Evolutionary conservation across 2,888 invertebrate species (phyloP), one percentile per base, ranked within the genome.

Genomic region (Polietes domitor): DNA sequence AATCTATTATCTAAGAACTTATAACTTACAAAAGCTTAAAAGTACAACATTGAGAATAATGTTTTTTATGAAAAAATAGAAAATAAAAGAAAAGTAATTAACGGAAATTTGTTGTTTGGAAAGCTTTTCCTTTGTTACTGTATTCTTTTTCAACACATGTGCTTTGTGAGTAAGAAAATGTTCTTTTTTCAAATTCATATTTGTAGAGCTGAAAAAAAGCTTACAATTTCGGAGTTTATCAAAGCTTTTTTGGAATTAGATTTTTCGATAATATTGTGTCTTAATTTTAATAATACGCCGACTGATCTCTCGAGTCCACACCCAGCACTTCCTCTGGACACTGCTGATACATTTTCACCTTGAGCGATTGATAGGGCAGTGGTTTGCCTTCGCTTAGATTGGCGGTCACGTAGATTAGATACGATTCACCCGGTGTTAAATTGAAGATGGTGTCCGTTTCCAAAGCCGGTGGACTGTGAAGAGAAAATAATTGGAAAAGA

Each of bases 321-420:
- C 80, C 77, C 32, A 83, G 53, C 17, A 86, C 72, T 70, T 89
- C 89, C 47, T 89, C 88, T 70, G 89, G 85, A 79, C 91, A 91
- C 70, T 91, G 90, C 32, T 87, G 89, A 77, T 88, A 87, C 89
- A 90, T 89, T 77, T 89, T 89, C 5, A 91, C 88, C 28, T 89
- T 90, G 6, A 94, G 90, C 26, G 94, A 90, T 88, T 94, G 93
- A 87, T 94, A 94, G 0, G 94, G 94, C 68, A 94, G 87, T 2
- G 93, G 92, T 87, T 93, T 93, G 21, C 94, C 94, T 87, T 93
- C 93, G 58, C 92, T 92, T 79, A 94, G 93, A 83, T 93, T 93
- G 2, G 94, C 93, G 0, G 94, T 94, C 10, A 94, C 93, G 88
- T 94, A 94, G 17, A 94, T 92, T 53, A 94, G 92, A 86, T 94